Percentiles rank a stretch among this genome's conserved stretches.
phyloP scores from a whole-genome alignment of 1,140 invertebrate genomes.

The Littorina saxatilis region DNA sequence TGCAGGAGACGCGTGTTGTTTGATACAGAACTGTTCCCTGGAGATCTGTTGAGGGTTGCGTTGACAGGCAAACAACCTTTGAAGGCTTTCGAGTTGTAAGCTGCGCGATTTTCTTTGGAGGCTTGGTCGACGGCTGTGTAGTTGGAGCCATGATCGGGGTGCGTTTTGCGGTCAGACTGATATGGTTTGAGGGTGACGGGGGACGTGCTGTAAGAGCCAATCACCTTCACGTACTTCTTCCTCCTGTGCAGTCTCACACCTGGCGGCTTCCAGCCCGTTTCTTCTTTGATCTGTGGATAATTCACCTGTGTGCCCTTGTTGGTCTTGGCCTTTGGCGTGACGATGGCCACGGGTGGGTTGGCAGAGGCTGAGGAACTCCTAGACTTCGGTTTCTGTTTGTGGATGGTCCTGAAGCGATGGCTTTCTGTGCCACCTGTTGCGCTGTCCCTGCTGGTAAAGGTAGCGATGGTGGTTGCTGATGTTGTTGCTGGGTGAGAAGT shows the following conservation, averaged over 20 bases:
- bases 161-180: too few relatives aligned
- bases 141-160: too few relatives aligned
- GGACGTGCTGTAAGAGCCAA: background rate
- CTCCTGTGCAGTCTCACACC: background rate
- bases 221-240: conserved; percentile 15
- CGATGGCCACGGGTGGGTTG: conserved; percentile 15
- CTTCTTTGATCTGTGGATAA: conserved; percentile 40
- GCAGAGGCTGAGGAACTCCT: background rate
- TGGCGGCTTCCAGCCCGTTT: conserved; percentile 32
- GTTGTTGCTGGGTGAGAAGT: too few relatives aligned
- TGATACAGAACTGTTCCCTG: too few relatives aligned
- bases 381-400: conserved; percentile 14
- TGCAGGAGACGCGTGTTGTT: too few relatives aligned
- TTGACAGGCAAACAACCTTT: too few relatives aligned
- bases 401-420: conserved; percentile 19
- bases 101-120: too few relatives aligned
- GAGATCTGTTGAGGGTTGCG: too few relatives aligned
- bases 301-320: conserved; percentile 45
- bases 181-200: too few relatives aligned
- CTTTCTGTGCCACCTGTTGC: background rate
- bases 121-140: too few relatives aligned
- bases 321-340: conserved; percentile 35
- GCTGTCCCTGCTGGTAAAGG: background rate
- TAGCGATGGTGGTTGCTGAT: too few relatives aligned
- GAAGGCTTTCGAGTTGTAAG: too few relatives aligned